Base-by-base conservation (phyloP, 2,797 vertebrate genomes). In the Pempheris klunzingeri region DNA sequence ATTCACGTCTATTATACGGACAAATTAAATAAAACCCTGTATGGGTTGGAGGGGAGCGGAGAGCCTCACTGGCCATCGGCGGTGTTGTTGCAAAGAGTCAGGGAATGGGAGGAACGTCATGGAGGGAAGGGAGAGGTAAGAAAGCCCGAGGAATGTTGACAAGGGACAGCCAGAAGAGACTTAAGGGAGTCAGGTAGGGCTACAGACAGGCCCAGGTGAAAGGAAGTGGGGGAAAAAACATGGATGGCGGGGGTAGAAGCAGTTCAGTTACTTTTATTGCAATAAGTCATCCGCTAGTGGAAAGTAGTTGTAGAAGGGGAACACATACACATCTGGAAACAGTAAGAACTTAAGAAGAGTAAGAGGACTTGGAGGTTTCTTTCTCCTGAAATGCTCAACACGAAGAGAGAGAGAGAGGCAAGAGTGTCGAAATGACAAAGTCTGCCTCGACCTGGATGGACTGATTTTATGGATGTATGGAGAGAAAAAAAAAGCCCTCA, bases 21-120 rank as follows among this genome's bases (percentile, higher is more conserved):
- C 97, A 97, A 99, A 98, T 99, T 97, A 99, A 99, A 99, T 99
- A 98, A 98, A 98, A 90, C 84, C 71, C 79, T 26, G 82, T 59
- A 79, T 81, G 80, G 82, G 86, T 81, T 43, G 58, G 82, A 81
- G 82, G 81, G 80, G 76, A 83, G 89, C 59, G 0, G 84, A 91
- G 80, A 89, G 86, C 59, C 72, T 20, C 58, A 10, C 71, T 18
- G 86, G 63, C 70, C 54, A 14, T 20, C 41, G 14, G 49, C 41
- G n/a, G 72, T 36, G 81, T 71, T 32, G 70, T 59, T 41, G 20
- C 58, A 62, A 50, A 67, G 80, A 72, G 73, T 61, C 39, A 1
- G 75, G 32, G 43, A n/a, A 17, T 32, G 22, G 60, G 76, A 73
- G 70, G 60, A 80, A 76, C 57, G 10, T 1, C 36, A 2, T 12